Base-by-base conservation (phyloP, 2,797 vertebrate genomes). In the Argyrosomus regius region DNA sequence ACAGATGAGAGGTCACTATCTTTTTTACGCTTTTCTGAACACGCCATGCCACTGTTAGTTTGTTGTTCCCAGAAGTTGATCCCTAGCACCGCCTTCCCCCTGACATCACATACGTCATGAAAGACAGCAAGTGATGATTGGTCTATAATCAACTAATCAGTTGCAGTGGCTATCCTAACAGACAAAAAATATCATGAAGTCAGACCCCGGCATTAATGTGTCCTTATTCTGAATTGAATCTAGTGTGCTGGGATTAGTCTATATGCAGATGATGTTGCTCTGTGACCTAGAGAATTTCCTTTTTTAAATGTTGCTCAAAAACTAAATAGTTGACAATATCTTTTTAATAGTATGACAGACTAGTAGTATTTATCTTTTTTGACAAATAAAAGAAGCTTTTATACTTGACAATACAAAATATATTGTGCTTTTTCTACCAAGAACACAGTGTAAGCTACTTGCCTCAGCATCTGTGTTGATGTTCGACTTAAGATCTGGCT, bases 181-280 rank as follows among this genome's bases (percentile, higher is more conserved):
- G 7, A 31, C 31, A 31, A 1, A 31, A 31, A 7, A 31, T 31
- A 31, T 31, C 6, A 31, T 7, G 6, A 7, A 31, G 1, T 6
- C 31, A 31, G 6, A 31, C 26, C 26, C 2, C 26, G 26, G 3
- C 26, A 26, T 39, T n/a, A 28, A 20, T 20, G 3, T 28, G 48
- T 52, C 28, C 6, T 65, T 28, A 22, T 41, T 52, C 13, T 53
- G 31, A 52, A 52, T 22, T 6, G 18, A 41, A 26, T 53, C n/a
- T 13, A 22, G 17, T 68, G n/a, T 17, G 17, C 12, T 50, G 2
- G 22, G 4, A 3, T 52, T 43, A 3, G 2, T 4, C 76, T 26
- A 1, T 78, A 78, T 66, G 68, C 54, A 53, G 76, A 72, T 12
- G 68, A 79, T 62, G 22, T 49, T 54, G 28, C 48, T 39, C 9